Evolutionary conservation across 2,113 vertebrate genomes (phyloP).

Genomic region (Crotophaga sulcirostris): DNA sequence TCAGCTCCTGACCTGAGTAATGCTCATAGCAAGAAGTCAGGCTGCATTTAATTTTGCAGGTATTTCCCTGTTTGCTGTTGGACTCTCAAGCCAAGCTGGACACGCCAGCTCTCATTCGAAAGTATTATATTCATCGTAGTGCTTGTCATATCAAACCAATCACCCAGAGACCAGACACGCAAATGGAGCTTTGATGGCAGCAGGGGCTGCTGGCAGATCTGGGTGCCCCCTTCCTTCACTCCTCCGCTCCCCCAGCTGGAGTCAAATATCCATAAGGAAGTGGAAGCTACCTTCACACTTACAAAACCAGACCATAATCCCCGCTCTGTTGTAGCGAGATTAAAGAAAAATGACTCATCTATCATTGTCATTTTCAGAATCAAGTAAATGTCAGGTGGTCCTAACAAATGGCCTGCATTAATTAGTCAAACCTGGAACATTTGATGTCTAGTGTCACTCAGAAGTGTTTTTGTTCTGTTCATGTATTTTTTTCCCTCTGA

Average conservation of each 20-base stretch:
- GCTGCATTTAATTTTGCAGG: not conserved
- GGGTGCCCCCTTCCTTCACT: rapidly evolving
- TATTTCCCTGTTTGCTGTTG: not conserved
- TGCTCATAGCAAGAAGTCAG: rapidly evolving
- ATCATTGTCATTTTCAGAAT: constrained; percentile 40
- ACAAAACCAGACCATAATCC: not conserved
- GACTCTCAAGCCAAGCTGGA: not conserved
- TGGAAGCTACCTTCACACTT: not conserved
- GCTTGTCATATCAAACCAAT: not conserved
- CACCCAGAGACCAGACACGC: too few relatives aligned
- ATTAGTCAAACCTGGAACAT: not conserved
- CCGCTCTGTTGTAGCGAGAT: not conserved
- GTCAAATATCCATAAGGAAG: not conserved
- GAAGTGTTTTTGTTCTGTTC: not conserved
- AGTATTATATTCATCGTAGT: rapidly evolving
- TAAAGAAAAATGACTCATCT: not conserved
- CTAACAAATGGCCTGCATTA: constrained; percentile 45
- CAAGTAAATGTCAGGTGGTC: constrained; percentile 31
- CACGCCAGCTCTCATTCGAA: not conserved
- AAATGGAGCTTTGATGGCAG: not conserved
- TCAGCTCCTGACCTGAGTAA: not conserved
- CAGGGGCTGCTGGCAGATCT: not conserved
- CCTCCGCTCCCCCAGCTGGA: rapidly evolving
- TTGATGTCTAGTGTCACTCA: not conserved
- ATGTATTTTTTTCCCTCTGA: not conserved